Conservation (phyloP, 1,140 invertebrate genomes). For the Euwallacea similis region DNA sequence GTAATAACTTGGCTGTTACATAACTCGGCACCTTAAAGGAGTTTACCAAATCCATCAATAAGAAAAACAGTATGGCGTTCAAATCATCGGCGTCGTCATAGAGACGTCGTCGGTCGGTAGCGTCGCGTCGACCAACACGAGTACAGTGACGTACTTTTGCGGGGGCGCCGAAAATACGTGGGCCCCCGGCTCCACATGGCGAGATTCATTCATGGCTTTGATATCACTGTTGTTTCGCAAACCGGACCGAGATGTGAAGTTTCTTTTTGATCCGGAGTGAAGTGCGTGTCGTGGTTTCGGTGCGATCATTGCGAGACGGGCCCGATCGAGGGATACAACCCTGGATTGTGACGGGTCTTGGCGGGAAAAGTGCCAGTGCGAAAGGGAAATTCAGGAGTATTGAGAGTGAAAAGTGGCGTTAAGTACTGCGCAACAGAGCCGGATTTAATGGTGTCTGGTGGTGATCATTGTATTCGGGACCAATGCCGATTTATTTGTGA, state of each 20-base stretch:
- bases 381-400: too few species aligned
- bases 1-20: too few species aligned
- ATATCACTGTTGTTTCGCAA: slow-evolving; percentile 34
- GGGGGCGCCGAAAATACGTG: slow-evolving; percentile 29
- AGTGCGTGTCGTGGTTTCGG: slow-evolving; percentile 16
- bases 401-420: background rate
- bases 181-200: slow-evolving; percentile 24
- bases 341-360: background rate
- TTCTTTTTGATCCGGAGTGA: slow-evolving; percentile 17
- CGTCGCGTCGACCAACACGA: slow-evolving; percentile 27
- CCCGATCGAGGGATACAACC: background rate
- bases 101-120: slow-evolving; percentile 25
- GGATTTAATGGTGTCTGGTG: too few species aligned
- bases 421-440: background rate
- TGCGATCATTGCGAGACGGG: background rate
- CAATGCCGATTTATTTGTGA: too few species aligned
- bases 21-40: background rate
- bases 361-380: too few species aligned
- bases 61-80: background rate
- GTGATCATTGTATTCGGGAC: too few species aligned
- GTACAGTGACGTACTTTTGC: slow-evolving; percentile 24
- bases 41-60: background rate
- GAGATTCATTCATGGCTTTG: slow-evolving; percentile 34
- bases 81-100: slow-evolving; percentile 23
- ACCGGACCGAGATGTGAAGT: slow-evolving; percentile 13